Base-by-base conservation (phyloP, 2,888 invertebrate species). In the Ectemnius continuus region DNA sequence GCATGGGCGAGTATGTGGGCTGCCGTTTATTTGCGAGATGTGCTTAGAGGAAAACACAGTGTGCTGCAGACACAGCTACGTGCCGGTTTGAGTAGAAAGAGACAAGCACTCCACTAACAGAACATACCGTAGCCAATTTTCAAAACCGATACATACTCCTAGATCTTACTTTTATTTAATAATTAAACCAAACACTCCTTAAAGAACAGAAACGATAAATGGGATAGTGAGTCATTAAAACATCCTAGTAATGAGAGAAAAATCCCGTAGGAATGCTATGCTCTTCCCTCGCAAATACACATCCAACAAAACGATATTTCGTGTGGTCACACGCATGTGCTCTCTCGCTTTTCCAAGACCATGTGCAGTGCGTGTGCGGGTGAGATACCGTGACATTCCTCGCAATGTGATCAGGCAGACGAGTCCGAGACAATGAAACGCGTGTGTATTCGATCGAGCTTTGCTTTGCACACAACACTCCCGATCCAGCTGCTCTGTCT, bases 281-380 rank as follows among this genome's bases (percentile, higher is more conserved):
- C 67, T 65, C 70, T 73, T 70, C 60, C 58, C 48, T 67, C 67
- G 67, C 26, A 46, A n/a, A 68, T 23, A 14, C 46, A 68, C 73
- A 70, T 65, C 61, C 65, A 65, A 16, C 14, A 14, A 2, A 52
- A 16, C 16, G 52, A 16, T 14, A 6, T 52, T 5, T 52, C 16
- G 52, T 16, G 52, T 67, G 58, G 65, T 75, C 77, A 60, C 64
- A 72, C 64, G 66, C 59, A 66, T 76, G 66, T 67, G 78, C 65
- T 78, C 63, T 75, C 67, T 67, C 69, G n/a, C 16, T 52, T 79
- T 71, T 72, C 45, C 75, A 80, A 80, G 63, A 80, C 66, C 59
- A 75, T 72, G 75, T 80, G 78, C 78, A 70, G 71, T 72, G 75
- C 48, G 67, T 80, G 79, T 78, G 69, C 71, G 68, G 57, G 60